Base-by-base conservation (phyloP, 2,113 vertebrate genomes). In the Cynopterus brachyotis region DNA sequence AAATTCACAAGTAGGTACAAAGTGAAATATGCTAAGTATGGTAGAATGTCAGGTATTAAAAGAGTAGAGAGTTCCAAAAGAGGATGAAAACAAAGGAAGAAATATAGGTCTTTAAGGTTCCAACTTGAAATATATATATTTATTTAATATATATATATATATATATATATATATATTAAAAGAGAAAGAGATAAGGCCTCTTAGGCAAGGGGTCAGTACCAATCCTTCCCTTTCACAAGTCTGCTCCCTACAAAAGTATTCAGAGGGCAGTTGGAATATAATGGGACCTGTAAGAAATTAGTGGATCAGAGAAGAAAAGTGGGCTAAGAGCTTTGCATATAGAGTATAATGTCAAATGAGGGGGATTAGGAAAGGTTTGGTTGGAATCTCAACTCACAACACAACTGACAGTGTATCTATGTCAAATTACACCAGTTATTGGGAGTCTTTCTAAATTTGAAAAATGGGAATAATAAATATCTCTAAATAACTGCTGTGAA, bases 401-500 rank as follows among this genome's bases (percentile, higher is more conserved):
- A 89, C 17, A 80, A 73, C 9, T 32, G 59, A 84, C 35, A 53
- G 55, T 24, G 28, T 24, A 66, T 4, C 22, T 19, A 57, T 1
- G 9, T 19, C 42, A 89, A 91, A 67, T 64, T 35, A 72, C 3
- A 57, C 37, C 17, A 75, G 73, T 55, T 30, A 92, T 32, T 72
- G 16, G 28, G 9, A 73, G 40, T 45, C 35, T 88, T 83, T 95
- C 50, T 91, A 32, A 96, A 92, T 75, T 9, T 94, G 73, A 97
- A 70, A 91, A 94, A 55, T 26, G 78, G 13, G 4, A 62, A 76
- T 53, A 80, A 91, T 67, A 35, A 9, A 4, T 84, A 75, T 59
- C 66, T 95, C 47, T 80, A 40, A 87, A 81, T 37, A 26, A 80
- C 2, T 55, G 53, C 47, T 83, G 6, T 84, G 76, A 95, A 66